Conservation (phyloP, 2,888 invertebrate species). For the Rhagium mordax region DNA sequence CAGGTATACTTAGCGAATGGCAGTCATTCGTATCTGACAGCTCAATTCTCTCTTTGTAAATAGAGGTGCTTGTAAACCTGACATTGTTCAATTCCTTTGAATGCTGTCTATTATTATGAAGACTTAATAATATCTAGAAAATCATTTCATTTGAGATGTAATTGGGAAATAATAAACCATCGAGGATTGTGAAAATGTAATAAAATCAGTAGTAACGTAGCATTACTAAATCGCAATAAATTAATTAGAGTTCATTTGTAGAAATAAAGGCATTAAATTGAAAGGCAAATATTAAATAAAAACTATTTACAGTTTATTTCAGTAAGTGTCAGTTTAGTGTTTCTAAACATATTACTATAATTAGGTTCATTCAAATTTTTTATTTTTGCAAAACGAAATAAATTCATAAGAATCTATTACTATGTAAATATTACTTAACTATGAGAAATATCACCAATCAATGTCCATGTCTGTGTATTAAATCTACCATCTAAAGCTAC, state of each 20-base stretch:
- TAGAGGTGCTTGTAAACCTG: slow-evolving; percentile 18
- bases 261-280: not conserved
- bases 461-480: too few relatives aligned
- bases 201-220: not conserved
- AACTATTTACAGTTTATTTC: too few relatives aligned
- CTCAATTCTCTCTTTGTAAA: slow-evolving; percentile 15
- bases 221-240: not conserved
- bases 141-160: not conserved
- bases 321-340: too few relatives aligned
- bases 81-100: slow-evolving; percentile 18
- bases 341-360: too few relatives aligned
- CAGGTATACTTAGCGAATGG: slow-evolving; percentile 27
- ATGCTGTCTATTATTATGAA: slow-evolving; percentile 8
- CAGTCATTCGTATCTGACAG: slow-evolving; percentile 30
- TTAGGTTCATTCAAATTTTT: too few relatives aligned
- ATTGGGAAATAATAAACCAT: slow-evolving; percentile 14
- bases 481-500: too few relatives aligned
- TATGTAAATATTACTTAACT: too few relatives aligned
- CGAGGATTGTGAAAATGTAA: slow-evolving; percentile 4
- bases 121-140: slow-evolving; percentile 27
- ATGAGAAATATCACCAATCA: too few relatives aligned
- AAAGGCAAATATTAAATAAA: not conserved
- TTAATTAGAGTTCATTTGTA: not conserved
- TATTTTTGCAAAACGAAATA: too few relatives aligned
- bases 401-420: too few relatives aligned